A percentile compares a stretch with the other conserved stretches of the same genome.
phyloP scores from a whole-genome alignment of 2,797 vertebrate genomes.

The Vespertilio murinus region DNA sequence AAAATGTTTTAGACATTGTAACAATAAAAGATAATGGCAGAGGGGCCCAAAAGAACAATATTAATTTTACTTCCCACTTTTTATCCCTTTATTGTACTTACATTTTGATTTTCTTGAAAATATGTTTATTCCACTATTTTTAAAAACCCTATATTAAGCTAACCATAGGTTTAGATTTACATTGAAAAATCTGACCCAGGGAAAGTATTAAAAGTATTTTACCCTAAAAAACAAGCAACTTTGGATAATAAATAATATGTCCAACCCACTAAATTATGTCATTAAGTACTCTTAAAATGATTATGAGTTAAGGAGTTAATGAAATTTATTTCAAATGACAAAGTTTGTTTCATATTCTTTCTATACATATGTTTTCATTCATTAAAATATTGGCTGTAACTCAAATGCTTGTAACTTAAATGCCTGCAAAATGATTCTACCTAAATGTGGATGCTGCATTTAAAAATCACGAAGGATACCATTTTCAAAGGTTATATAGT shows the following conservation, averaged over 20 bases:
- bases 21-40: conserved; percentile 6
- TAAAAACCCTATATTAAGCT: background rate
- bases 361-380: background rate
- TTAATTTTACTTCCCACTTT: background rate
- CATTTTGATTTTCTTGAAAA: background rate
- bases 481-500: conserved; percentile 65
- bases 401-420: conserved; percentile 45
- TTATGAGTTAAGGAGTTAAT: background rate
- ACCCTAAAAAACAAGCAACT: background rate
- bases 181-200: background rate
- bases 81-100: background rate
- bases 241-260: background rate
- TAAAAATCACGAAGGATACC: conserved; percentile 59
- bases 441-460: conserved; percentile 63
- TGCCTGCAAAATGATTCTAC: conserved; percentile 38
- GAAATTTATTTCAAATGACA: background rate
- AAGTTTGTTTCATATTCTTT: background rate
- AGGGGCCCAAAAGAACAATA: background rate
- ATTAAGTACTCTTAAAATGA: background rate
- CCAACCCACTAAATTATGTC: background rate
- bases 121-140: background rate
- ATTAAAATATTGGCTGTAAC: conserved; percentile 25
- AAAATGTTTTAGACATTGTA: conserved; percentile 43
- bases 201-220: background rate
- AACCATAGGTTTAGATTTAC: background rate